Evolutionary conservation across 2,888 invertebrate genomes (phyloP), one percentile per base, ranked within the genome.

Genomic region (Mylabris sibirica): DNA sequence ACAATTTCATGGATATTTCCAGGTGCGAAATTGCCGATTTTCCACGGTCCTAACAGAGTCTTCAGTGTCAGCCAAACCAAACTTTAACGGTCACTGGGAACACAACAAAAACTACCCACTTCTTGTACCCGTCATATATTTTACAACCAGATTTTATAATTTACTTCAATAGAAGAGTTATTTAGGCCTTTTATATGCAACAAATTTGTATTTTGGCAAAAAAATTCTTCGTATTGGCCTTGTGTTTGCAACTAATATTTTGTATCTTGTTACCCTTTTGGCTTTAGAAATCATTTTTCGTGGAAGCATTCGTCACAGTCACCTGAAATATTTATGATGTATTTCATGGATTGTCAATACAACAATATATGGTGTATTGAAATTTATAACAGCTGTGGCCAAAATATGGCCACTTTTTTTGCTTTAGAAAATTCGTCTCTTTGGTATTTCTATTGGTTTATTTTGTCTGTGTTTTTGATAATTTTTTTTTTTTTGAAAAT

Each of bases 311-410:
- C 49, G 49, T 49, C 20, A 9, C 20, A 20, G 49, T 49, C 49
- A 20, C 9, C 49, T 20, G 20, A 49, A 20, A 49, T 20, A 20
- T 49, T 49, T 49, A 49, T 49, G 49, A 49, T 49, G 20, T 49
- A 49, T 49, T 49, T 49, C 49, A 49, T 49, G 49, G 20, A 49
- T 49, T 49, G 49, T 49, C 49, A 49, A 49, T 20, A 11, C 20
- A 49, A 49, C 49, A 49, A 49, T 49, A 49, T 49, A 49, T 20
- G 17, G 20, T 49, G 17, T 44, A 17, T 49, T 20, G 20, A 20
- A 49, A 49, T 49, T 49, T 49, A 49, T 17, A 44, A 44, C 49
- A 49, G 20, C 49, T 49, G 49, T 49, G 49, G 49, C 49, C 49
- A 20, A 49, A n/a, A 20, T 49, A 49, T 49, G 49, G 49, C 49